Percentiles rank a stretch among this genome's conserved stretches.
phyloP scores from a whole-genome alignment of 1,140 invertebrate species.

The Nasonia giraulti region DNA sequence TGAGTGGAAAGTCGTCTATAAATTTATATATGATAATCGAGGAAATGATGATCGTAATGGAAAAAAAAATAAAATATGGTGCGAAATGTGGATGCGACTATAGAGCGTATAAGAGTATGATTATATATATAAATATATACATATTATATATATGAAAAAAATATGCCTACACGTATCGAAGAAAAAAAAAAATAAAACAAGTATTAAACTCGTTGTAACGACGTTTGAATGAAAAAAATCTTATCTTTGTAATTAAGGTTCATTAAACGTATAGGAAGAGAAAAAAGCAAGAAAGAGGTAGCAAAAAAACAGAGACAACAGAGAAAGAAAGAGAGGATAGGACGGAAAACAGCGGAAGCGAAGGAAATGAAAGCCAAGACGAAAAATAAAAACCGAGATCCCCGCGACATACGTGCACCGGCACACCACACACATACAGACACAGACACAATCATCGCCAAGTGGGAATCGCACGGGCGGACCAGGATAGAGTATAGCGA shows the following conservation, averaged over 20 bases:
- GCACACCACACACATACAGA: not conserved
- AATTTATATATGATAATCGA: conserved; percentile 49
- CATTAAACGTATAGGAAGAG: conserved; percentile 13
- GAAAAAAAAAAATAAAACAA: conserved; percentile 18
- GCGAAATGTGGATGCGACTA: conserved; percentile 21
- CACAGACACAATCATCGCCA: not conserved
- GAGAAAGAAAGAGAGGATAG: not conserved
- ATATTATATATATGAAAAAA: conserved; percentile 33
- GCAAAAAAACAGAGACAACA: not conserved
- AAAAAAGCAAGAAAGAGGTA: not conserved
- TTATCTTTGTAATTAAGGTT: conserved; percentile 47
- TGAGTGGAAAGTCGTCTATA: conserved; percentile 38
- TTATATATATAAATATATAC: conserved; percentile 36
- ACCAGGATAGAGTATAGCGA: not conserved
- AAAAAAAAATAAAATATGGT: conserved; percentile 40
- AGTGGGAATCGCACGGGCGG: not conserved
- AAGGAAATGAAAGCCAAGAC: not conserved
- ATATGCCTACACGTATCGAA: conserved; percentile 41
- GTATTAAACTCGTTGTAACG: conserved; percentile 32
- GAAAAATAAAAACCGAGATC: not conserved
- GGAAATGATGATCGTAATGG: conserved; percentile 5
- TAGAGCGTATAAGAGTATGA: conserved; percentile 16
- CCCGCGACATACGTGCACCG: conserved; percentile 23
- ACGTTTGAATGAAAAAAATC: conserved; percentile 39
- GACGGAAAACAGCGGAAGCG: not conserved